Percentiles rank a stretch among this genome's conserved stretches.
Conservation (phyloP, 2,113 vertebrate species). For the Oryzias woworae region DNA sequence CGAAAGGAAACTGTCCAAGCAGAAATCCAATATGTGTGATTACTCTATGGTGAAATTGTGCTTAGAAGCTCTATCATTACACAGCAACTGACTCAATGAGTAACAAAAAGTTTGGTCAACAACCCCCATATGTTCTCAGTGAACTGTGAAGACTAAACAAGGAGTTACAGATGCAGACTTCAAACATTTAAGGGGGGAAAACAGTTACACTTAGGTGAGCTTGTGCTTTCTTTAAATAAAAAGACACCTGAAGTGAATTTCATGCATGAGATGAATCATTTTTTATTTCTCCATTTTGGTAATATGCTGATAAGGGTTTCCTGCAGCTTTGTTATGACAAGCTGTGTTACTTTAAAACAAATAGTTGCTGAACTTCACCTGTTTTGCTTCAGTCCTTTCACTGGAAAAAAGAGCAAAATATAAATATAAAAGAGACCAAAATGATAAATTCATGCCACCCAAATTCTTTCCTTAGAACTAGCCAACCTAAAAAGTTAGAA, state of each 20-base stretch:
- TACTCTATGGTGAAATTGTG: not conserved
- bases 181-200: conserved; percentile 15
- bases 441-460: too few species aligned
- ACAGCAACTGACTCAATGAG: conserved; percentile 13
- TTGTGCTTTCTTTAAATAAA: conserved; percentile 1
- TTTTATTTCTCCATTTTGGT: too few species aligned
- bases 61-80: not conserved
- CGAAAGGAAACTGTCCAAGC: not conserved
- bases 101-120: conserved; percentile 3
- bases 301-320: too few species aligned
- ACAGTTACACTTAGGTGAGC: conserved; percentile 7
- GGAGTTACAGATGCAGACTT: not conserved
- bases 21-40: not conserved
- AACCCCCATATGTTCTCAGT: conserved; percentile 31
- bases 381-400: too few species aligned
- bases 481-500: not conserved
- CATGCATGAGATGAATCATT: too few species aligned
- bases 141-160: conserved; percentile 31
- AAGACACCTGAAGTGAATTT: too few species aligned
- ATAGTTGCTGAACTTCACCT: too few species aligned
- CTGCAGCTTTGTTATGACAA: too few species aligned
- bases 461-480: too few species aligned
- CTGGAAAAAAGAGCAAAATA: too few species aligned
- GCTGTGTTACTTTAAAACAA: too few species aligned
- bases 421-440: too few species aligned